Evolutionary conservation across 64 coral and sea anemone genomes (phyloP), one percentile per base, ranked within the genome.

Genomic region (Trachythela sp.): DNA sequence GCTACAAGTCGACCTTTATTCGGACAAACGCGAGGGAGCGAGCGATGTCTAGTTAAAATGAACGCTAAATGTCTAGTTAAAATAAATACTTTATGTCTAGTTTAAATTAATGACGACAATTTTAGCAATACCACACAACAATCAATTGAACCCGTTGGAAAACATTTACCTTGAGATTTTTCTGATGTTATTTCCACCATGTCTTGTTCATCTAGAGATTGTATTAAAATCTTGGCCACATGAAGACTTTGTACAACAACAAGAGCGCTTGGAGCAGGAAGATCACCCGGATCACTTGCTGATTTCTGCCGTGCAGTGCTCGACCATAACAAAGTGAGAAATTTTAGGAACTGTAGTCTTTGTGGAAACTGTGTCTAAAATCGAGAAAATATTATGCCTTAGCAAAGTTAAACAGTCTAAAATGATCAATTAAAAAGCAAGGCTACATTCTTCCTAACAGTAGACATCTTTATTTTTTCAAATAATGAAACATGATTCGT

Each of bases 221-320:
- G 31, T 20, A 80, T 17, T 39, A 80, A 80, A 35, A 80, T 36
- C 75, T 80, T 35, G 14, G 75, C 75, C 13, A 80, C 15, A 80
- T 39, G 30, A 80, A 80, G 75, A 80, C 32, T 80, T 37, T 80
- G 75, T 37, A 80, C 75, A 39, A 80, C 75, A 80, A 39, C 75
- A 5, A 80, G 9, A 80, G 75, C 75, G 6, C 75, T 80, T 2
- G 75, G 75, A 29, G 13, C 15, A 39, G 37, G 30, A 35, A 80
- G 27, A 15, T 80, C 37, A 0, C 30, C 5, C 2, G 59, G 20
- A 68, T 80, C 75, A 13, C 15, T 17, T 39, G 37, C 31, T 15
- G 15, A 37, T 39, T 17, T 39, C 20, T n/a, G 30, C 20, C 59
- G 18, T 35, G 31, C 34, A 15, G 75, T 15, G 20, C 37, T 80